These are phyloP conservation scores for Emmelina monodactyla DNA, from an alignment of 2,888 invertebrate species.

Conservation along the genomic window DNA sequence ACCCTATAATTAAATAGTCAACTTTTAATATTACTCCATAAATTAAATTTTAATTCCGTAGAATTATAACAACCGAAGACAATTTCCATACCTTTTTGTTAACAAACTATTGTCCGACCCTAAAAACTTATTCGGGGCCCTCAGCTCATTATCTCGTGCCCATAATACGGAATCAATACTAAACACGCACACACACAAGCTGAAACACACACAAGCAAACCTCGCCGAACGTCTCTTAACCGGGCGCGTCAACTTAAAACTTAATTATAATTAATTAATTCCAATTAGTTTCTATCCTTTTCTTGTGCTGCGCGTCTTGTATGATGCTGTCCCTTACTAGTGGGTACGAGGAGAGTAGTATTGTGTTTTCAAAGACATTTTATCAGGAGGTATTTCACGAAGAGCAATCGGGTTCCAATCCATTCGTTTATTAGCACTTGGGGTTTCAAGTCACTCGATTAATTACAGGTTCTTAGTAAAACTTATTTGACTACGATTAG, in stretches of 20 bases:
- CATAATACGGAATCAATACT: constrained; percentile 59
- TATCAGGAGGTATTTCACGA: constrained; percentile 59
- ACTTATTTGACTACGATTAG: too few relatives aligned
- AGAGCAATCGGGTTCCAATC: constrained; percentile 54
- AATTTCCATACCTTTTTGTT: constrained; percentile 1
- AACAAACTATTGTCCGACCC: not conserved
- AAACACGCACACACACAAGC: constrained; percentile 42
- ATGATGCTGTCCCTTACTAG: constrained; percentile 42
- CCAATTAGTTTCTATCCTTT: constrained; percentile 66
- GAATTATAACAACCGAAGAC: too few relatives aligned
- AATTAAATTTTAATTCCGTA: too few relatives aligned
- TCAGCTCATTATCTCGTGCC: constrained; percentile 59
- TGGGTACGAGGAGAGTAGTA: constrained; percentile 54
- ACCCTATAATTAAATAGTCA: too few relatives aligned
- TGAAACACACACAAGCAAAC: constrained; percentile 29
- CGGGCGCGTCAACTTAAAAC: constrained; percentile 77
- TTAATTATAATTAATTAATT: constrained; percentile 86
- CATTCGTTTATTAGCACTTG: too few relatives aligned
- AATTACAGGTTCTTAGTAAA: too few relatives aligned
- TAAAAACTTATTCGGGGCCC: constrained; percentile 56
- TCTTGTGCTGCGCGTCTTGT: constrained; percentile 50
- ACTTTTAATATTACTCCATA: too few relatives aligned
- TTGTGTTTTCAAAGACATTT: constrained; percentile 65
- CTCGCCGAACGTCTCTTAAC: constrained; percentile 53
- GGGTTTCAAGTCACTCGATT: too few relatives aligned